phyloP scores from a whole-genome alignment of 2,113 vertebrate species.

The Acrocephalus kingi region DNA sequence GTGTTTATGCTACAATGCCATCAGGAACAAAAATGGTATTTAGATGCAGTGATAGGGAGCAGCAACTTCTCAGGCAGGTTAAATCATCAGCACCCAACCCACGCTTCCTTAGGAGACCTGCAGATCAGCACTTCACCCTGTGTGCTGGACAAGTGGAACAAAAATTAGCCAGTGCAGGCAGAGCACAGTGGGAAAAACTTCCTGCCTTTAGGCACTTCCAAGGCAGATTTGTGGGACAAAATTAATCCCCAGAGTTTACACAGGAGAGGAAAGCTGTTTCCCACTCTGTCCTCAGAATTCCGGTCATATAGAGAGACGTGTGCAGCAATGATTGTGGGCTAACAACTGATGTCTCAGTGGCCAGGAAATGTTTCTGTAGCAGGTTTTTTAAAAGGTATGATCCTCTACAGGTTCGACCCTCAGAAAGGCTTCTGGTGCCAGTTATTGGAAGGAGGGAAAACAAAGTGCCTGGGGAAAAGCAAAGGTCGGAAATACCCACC shows the following conservation, averaged over 20 bases:
- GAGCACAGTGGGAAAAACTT: not conserved
- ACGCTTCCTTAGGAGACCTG: not conserved
- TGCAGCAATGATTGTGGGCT: not conserved
- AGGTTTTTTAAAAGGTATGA: not conserved
- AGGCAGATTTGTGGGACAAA: not conserved
- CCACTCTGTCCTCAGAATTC: not conserved
- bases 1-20: not conserved
- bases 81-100: not conserved
- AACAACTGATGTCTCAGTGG: not conserved
- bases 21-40: not conserved
- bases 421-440: slow-evolving; percentile 99
- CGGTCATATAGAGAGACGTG: not conserved
- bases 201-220: not conserved
- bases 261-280: not conserved
- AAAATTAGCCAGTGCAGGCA: not conserved
- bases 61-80: not conserved
- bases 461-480: slow-evolving; percentile 96
- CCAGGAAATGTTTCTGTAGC: not conserved
- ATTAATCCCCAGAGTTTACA: not conserved
- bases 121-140: not conserved
- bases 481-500: slow-evolving; percentile 94
- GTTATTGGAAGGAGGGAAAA: slow-evolving; percentile 91
- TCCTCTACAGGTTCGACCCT: slow-evolving; percentile 86
- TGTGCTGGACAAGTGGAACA: not conserved
- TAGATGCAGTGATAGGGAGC: not conserved